A percentile compares a stretch with the other conserved stretches of the same genome.
Conservation (phyloP, 2,888 invertebrate species). For the Hydriomena furcata region DNA sequence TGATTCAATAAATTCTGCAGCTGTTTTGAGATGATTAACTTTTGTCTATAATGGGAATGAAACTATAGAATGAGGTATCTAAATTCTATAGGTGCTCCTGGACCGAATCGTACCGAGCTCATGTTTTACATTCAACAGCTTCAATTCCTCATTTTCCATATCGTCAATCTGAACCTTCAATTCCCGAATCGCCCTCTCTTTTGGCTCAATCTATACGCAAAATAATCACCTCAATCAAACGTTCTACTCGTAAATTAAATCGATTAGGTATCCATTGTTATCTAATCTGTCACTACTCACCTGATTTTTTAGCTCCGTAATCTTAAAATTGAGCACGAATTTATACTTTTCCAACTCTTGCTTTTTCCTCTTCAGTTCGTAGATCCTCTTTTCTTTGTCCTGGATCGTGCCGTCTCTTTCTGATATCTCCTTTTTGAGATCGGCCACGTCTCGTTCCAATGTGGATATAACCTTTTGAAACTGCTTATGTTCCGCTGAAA, state of each 20-base stretch:
- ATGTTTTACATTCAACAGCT: constrained; percentile 81
- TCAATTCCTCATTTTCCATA: constrained; percentile 92
- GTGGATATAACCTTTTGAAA: constrained; percentile 88
- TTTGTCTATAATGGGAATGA: background rate
- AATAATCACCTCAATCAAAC: constrained; percentile 8
- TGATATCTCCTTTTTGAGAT: constrained; percentile 92
- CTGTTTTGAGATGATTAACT: background rate
- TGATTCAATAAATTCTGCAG: background rate
- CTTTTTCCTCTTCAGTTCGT: constrained; percentile 92
- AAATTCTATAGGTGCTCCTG: constrained; percentile 15
- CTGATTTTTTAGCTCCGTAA: constrained; percentile 92
- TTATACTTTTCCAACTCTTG: constrained; percentile 96
- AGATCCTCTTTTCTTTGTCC: constrained; percentile 93
- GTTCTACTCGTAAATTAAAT: background rate
- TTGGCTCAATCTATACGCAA: constrained; percentile 89
- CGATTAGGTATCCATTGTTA: background rate
- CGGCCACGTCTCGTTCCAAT: constrained; percentile 90
- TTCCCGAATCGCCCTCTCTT: constrained; percentile 90
- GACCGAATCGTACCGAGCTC: constrained; percentile 66
- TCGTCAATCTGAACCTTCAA: constrained; percentile 91
- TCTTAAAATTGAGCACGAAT: constrained; percentile 94
- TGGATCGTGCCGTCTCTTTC: constrained; percentile 93
- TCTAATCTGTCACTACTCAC: constrained; percentile 45
- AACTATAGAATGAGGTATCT: constrained; percentile 20
- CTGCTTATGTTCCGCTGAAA: constrained; percentile 85